A percentile compares a stretch with the other conserved stretches of the same genome.
phyloP scores from a whole-genome alignment of 2,797 vertebrate species.

The Propithecus deckenii region DNA sequence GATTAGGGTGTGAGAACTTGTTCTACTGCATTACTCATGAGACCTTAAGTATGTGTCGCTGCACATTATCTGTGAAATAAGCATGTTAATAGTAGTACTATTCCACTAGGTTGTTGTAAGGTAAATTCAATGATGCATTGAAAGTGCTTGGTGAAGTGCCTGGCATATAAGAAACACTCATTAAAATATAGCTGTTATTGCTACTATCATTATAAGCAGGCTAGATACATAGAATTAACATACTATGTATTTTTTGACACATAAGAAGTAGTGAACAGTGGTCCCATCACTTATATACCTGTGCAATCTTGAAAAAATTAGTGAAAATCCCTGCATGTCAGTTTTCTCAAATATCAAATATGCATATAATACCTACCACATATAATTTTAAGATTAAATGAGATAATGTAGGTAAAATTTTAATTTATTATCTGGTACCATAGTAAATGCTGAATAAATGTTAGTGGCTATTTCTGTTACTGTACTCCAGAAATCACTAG shows the following conservation, averaged over 20 bases:
- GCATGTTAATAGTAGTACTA: background rate
- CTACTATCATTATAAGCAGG: background rate
- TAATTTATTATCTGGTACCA: background rate
- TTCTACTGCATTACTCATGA: background rate
- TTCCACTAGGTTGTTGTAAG: background rate
- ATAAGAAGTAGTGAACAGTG: background rate
- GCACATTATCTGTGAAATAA: background rate
- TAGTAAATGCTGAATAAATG: background rate
- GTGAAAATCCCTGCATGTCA: background rate
- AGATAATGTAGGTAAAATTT: background rate
- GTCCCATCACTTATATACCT: background rate
- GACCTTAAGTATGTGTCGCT: background rate
- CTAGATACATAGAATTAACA: background rate
- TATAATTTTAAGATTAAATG: background rate
- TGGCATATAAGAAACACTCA: background rate
- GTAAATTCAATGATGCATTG: background rate
- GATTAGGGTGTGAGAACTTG: background rate
- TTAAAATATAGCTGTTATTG: background rate
- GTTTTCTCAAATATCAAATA: background rate
- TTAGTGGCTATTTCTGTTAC: background rate
- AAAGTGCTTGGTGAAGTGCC: background rate
- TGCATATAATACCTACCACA: background rate
- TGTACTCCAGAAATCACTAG: background rate
- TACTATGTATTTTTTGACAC: background rate
- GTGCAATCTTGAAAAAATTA: background rate